Evolutionary conservation across 2,797 vertebrate species (phyloP).

Genomic region (Glyptemys insculpta): DNA sequence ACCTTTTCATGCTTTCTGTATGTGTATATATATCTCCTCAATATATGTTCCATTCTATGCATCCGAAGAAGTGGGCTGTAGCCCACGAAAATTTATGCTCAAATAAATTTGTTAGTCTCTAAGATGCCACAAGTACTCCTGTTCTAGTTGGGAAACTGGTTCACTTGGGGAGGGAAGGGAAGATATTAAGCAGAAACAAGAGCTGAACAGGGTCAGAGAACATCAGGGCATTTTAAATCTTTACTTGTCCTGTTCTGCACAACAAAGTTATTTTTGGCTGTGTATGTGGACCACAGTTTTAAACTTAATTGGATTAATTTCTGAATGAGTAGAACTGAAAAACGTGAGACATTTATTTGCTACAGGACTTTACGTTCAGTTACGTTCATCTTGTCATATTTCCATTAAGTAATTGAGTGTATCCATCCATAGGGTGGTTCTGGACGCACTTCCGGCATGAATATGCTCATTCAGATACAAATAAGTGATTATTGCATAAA

Average conservation of each 20-base stretch:
- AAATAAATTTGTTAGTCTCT: no score
- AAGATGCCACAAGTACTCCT: no score
- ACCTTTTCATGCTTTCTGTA: no score
- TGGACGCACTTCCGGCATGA: background rate
- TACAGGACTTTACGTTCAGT: background rate
- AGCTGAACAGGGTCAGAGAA: background rate
- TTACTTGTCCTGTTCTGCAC: background rate
- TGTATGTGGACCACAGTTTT: background rate
- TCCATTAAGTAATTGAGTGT: background rate
- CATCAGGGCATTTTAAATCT: background rate
- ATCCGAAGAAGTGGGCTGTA: no score
- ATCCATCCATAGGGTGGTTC: background rate
- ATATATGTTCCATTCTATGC: no score
- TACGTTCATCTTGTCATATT: background rate
- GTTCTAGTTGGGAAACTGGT: background rate
- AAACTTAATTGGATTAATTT: background rate
- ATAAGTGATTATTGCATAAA: background rate
- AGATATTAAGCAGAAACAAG: background rate
- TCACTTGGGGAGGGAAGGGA: background rate
- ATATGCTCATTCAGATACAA: background rate
- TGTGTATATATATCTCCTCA: no score
- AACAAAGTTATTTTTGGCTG: background rate
- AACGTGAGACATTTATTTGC: background rate
- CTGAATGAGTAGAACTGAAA: background rate
- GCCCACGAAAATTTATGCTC: no score